Evolutionary conservation across 2,797 vertebrate genomes (phyloP).

Genomic region (Thripadectes ignobilis): DNA sequence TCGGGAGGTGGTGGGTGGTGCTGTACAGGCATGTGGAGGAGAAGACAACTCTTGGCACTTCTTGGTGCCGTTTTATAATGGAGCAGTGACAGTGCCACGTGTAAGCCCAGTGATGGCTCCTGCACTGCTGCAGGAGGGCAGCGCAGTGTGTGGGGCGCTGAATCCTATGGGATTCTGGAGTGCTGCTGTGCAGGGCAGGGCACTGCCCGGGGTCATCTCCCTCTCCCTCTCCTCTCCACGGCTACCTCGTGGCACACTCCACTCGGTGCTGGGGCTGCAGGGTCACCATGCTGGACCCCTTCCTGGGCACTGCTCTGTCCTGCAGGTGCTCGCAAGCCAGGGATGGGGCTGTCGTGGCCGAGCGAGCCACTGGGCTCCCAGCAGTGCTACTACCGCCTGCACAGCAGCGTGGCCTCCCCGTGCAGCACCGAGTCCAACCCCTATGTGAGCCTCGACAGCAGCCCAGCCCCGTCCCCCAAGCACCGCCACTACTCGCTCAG

Average conservation of each 20-base stretch:
- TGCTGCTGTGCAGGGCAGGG: background rate
- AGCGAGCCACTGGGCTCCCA: slow-evolving; percentile 81
- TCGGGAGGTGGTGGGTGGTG: fast-evolving
- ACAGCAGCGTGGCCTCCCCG: slow-evolving; percentile 83
- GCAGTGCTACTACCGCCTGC: slow-evolving; percentile 84
- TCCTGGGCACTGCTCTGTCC: background rate
- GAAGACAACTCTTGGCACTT: background rate
- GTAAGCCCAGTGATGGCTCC: background rate
- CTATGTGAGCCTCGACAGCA: slow-evolving; percentile 95
- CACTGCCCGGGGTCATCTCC: background rate
- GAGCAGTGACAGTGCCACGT: fast-evolving
- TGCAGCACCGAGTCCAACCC: slow-evolving; percentile 95
- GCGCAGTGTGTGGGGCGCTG: fast-evolving
- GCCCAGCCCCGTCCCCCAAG: slow-evolving; percentile 81
- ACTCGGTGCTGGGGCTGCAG: background rate
- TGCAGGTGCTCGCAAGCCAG: slow-evolving; percentile 78
- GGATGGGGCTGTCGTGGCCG: slow-evolving; percentile 85
- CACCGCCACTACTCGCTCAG: slow-evolving; percentile 75
- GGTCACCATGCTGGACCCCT: background rate
- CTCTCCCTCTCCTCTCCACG: background rate
- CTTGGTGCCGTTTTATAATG: fast-evolving
- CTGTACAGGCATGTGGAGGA: background rate
- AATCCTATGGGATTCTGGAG: fast-evolving
- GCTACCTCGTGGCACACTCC: fast-evolving
- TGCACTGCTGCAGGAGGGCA: background rate